A percentile compares a stretch with the other conserved stretches of the same genome.
These are phyloP conservation scores for Saturnia japonica DNA, from an alignment of 2,888 invertebrate species.

Conservation along the genomic window DNA sequence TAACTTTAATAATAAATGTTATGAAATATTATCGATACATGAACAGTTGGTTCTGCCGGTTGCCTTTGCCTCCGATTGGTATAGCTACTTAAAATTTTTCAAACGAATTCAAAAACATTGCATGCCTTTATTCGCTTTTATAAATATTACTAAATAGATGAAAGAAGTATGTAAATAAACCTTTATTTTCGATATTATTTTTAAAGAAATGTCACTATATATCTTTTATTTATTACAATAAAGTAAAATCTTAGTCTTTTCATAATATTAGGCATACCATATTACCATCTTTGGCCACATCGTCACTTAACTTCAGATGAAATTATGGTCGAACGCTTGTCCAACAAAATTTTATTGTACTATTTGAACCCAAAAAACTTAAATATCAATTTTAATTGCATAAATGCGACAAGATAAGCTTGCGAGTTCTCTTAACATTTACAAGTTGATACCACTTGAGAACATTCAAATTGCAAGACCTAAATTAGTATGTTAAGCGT, in stretches of 20 bases:
- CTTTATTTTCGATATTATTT: too few relatives aligned
- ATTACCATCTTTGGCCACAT: neutral
- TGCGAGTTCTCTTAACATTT: neutral
- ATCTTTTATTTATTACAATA: too few relatives aligned
- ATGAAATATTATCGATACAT: neutral
- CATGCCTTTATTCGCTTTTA: too few relatives aligned
- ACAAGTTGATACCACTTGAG: neutral
- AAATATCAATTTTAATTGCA: neutral
- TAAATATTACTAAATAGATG: too few relatives aligned
- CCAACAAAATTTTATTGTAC: neutral
- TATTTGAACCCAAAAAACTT: neutral
- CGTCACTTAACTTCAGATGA: neutral
- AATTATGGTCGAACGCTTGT: neutral
- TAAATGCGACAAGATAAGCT: constrained; percentile 9
- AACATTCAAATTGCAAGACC: neutral
- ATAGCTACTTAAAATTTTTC: neutral
- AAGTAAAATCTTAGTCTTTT: too few relatives aligned
- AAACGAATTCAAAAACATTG: too few relatives aligned
- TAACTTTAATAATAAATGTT: constrained; percentile 1
- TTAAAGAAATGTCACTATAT: too few relatives aligned
- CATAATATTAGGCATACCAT: neutral
- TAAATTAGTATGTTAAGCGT: neutral
- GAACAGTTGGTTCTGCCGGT: constrained; percentile 3
- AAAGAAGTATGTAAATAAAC: too few relatives aligned
- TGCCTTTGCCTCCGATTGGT: neutral